Evolutionary conservation across 2,113 vertebrate species (phyloP).

Genomic region (Lutjanus erythropterus): DNA sequence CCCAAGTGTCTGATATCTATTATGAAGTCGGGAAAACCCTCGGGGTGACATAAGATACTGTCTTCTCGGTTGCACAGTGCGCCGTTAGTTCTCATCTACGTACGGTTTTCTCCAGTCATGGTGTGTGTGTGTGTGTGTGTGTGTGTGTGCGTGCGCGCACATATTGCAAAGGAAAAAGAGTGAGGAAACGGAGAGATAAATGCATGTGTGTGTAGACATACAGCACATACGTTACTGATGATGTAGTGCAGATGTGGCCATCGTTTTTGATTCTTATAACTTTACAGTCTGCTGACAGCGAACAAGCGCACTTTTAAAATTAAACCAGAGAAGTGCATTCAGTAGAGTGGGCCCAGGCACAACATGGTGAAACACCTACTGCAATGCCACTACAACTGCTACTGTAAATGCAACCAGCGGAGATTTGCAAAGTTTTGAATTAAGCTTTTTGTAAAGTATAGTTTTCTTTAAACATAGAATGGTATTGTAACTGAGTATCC

Average conservation of each 20-base stretch:
- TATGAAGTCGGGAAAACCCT: conserved; percentile 60
- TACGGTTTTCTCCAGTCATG: background rate
- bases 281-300: background rate
- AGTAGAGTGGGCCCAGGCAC: too few species aligned
- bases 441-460: too few species aligned
- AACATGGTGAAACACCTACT: too few species aligned
- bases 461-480: too few species aligned
- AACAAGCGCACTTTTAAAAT: too few species aligned
- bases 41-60: conserved; percentile 52
- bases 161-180: background rate
- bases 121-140: conserved; percentile 33
- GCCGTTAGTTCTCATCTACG: conserved; percentile 8
- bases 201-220: background rate
- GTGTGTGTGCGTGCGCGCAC: conserved; percentile 6
- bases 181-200: background rate
- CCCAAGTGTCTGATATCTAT: conserved; percentile 56
- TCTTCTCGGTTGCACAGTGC: conserved; percentile 26
- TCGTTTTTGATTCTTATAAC: background rate
- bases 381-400: too few species aligned
- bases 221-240: too few species aligned
- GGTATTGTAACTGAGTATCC: too few species aligned
- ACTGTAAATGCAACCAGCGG: too few species aligned
- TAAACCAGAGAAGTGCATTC: too few species aligned
- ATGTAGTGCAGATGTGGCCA: background rate
- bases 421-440: too few species aligned